Evolutionary conservation across 2,113 vertebrate genomes (phyloP).

Genomic region (Paramisgurnus dabryanus): DNA sequence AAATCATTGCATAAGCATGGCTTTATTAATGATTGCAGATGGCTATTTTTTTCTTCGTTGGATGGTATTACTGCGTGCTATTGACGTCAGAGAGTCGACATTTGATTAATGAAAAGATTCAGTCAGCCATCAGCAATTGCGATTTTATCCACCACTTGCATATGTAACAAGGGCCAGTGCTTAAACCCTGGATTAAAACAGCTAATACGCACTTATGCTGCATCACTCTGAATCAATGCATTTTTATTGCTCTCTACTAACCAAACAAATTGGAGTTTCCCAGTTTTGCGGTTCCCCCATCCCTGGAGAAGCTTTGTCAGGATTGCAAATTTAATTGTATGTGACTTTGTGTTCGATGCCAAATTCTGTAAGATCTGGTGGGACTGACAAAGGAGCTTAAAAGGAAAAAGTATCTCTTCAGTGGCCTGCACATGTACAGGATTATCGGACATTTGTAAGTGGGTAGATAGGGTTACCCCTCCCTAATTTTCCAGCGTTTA

Average conservation of each 20-base stretch:
- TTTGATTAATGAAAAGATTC: constrained; percentile 34
- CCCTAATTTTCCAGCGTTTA: constrained; percentile 62
- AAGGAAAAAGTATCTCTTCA: constrained; percentile 43
- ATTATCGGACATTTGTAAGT: constrained; percentile 57
- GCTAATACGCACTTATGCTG: constrained; percentile 61
- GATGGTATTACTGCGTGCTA: constrained; percentile 1
- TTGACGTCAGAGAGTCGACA: constrained; percentile 27
- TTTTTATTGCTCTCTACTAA: constrained; percentile 51
- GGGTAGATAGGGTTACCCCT: constrained; percentile 59
- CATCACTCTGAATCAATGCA: constrained; percentile 50
- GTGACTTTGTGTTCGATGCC: constrained; percentile 42
- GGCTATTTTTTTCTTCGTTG: background rate
- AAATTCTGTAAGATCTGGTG: constrained; percentile 26
- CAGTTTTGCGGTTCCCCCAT: constrained; percentile 45
- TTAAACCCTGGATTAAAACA: constrained; percentile 58
- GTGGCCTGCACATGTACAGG: constrained; percentile 54
- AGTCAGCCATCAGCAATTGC: constrained; percentile 28
- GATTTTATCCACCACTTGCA: constrained; percentile 29
- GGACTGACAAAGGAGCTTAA: constrained; percentile 39
- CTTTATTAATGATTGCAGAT: constrained; percentile 33
- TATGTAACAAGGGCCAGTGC: constrained; percentile 30
- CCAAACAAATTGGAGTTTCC: constrained; percentile 49
- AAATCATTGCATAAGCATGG: constrained; percentile 22
- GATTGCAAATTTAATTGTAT: constrained; percentile 40
- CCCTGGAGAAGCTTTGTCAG: constrained; percentile 21